Evolutionary conservation across 2,888 invertebrate genomes (phyloP), one percentile per base, ranked within the genome.

Genomic region (Andricus curvator): DNA sequence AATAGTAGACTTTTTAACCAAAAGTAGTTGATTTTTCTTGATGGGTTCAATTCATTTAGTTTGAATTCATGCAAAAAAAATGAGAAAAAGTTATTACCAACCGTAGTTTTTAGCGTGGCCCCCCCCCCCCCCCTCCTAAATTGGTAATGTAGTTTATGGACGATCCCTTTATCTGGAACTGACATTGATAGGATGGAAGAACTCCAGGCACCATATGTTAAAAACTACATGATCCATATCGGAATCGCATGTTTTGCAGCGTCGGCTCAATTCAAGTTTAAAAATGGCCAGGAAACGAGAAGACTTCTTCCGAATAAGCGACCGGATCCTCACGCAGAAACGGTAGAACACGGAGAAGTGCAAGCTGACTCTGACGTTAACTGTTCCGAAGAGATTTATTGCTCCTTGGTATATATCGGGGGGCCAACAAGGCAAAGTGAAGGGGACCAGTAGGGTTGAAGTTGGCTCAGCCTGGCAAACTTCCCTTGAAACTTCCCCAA

Each of bases 351-450:
- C 37, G 79, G 88, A 51, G 78, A 65, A 66, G 62, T 78, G 68
- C 74, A 74, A 56, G 85, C 91, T 91, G 92, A 88, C 82, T 86
- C 83, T 88, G 92, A 90, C 92, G 86, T 92, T 92, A 91, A 92
- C 88, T 87, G 88, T 86, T 88, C 84, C 78, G 84, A 84, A 83
- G 79, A 87, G 90, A 92, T 92, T 92, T 92, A 92, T 91, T 83
- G 89, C 88, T 84, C 82, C 86, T 88, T 88, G 81, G 83, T 88
- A 90, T 90, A 88, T 88, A 88, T 84, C 85, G 86, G 80, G 82
- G 83, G 79, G 78, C 80, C 78, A 48, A 60, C 74, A 79, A 37
- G 25, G 74, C 76, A 67, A 67, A 62, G 62, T 66, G 65, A 77
- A 78, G 80, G 78, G 80, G 51, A 80, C 20, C 44, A 22, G 56